A percentile compares a stretch with the other conserved stretches of the same genome.
phyloP scores from a whole-genome alignment of 2,113 vertebrate species.

The Emberiza fucata region DNA sequence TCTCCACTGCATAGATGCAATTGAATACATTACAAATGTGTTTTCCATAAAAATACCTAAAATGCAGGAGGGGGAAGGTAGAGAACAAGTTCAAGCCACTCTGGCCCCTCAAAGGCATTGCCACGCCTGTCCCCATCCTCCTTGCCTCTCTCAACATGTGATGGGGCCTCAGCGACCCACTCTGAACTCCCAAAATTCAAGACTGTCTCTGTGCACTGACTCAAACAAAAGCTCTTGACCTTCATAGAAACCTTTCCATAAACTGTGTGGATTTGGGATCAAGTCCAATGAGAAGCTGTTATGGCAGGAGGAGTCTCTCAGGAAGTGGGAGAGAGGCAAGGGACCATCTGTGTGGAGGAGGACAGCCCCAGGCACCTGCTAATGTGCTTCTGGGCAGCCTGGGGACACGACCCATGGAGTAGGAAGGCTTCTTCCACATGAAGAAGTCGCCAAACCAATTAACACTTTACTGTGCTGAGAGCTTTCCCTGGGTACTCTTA shows the following conservation, averaged over 20 bases:
- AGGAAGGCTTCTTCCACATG: background rate
- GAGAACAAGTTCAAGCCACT: background rate
- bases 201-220: background rate
- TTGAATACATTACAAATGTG: constrained; percentile 65
- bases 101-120: background rate
- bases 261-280: background rate
- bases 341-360: background rate
- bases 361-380: background rate
- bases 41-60: constrained; percentile 56
- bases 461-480: background rate
- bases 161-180: background rate
- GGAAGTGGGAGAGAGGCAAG: background rate
- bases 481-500: background rate
- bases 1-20: constrained; percentile 54
- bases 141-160: background rate
- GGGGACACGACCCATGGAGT: background rate
- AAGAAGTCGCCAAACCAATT: background rate
- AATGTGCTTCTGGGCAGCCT: background rate
- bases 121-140: background rate
- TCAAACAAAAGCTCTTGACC: background rate
- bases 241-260: background rate
- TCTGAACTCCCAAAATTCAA: background rate
- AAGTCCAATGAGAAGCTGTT: background rate
- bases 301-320: background rate
- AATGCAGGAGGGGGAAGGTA: background rate